Base-by-base conservation (phyloP, 2,113 vertebrate species). In the Ciconia maguari region DNA sequence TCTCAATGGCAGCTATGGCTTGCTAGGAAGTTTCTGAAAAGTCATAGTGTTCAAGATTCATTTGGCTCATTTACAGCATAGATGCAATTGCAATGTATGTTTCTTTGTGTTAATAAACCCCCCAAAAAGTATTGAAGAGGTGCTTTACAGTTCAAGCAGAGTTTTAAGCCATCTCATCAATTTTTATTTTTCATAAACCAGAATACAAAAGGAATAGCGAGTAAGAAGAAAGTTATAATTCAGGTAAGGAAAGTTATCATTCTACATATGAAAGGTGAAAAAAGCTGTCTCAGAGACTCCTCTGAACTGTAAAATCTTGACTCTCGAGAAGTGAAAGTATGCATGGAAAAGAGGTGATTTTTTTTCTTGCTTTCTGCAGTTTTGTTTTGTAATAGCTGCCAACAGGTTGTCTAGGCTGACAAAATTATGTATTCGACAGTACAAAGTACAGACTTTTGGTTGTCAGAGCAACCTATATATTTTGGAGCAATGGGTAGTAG, bases 391-490 rank as follows among this genome's bases (percentile, higher is more conserved):
- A 80, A 57, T 79, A 83, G 51, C 42, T 87, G 79, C 74, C 51
- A 87, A 82, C 52, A 91, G 54, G 38, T 81, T 89, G 84, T 75
- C 88, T 77, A 30, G 66, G 49, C 68, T 92, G 75, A 89, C 71
- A 87, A 74, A 93, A 80, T 92, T 93, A 70, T 78, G 91, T 91
- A 62, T 58, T 52, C 4, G 41, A n/a, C 36, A 78, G 58, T 66
- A 49, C 82, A 90, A 95, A 88, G 57, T 77, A 83, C 29, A 52
- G 79, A 83, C 71, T 89, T 94, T 94, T 69, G 57, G 80, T 96
- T 96, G 93, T 97, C 86, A 79, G 83, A 96, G 86, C 91, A 96
- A 93, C 86, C 85, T 76, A 48, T 72, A 30, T 86, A 79, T 93
- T 94, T 57, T 81, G 34, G 66, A 96, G 93, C 62, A 76, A 41